phyloP scores from a whole-genome alignment of 1,140 invertebrate genomes.

The Drosophila nebulosa region DNA sequence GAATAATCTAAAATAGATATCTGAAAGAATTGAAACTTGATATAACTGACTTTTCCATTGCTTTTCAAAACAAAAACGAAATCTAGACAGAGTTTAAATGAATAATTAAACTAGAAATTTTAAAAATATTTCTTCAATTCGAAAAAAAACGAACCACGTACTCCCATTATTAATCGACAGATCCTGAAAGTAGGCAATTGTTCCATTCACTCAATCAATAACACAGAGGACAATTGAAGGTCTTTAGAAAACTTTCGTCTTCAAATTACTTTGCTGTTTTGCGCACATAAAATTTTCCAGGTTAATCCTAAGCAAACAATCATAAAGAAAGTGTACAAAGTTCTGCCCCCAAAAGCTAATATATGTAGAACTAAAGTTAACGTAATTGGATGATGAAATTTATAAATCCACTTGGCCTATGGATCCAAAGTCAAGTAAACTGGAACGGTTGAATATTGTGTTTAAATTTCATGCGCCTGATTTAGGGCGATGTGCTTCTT shows the following conservation, averaged over 20 bases:
- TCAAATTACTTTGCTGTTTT: not conserved
- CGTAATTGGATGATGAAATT: not conserved
- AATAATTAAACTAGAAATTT: too few relatives aligned
- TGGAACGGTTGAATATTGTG: not conserved
- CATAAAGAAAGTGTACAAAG: not conserved
- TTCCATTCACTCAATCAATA: not conserved
- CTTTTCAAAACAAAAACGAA: too few relatives aligned
- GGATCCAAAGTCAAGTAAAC: not conserved
- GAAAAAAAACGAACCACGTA: too few relatives aligned
- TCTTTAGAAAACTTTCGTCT: conserved; percentile 8
- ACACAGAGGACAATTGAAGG: conserved; percentile 23
- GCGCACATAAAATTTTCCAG: not conserved
- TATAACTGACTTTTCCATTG: too few relatives aligned
- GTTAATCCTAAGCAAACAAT: not conserved
- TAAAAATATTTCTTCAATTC: too few relatives aligned
- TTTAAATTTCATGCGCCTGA: conserved; percentile 14
- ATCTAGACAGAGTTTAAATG: too few relatives aligned
- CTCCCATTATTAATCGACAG: not conserved
- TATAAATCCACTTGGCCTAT: not conserved
- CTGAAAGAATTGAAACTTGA: too few relatives aligned
- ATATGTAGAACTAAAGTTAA: not conserved
- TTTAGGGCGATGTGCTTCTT: conserved; percentile 23
- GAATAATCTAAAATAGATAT: too few relatives aligned
- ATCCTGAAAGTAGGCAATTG: not conserved
- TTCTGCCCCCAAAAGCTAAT: not conserved